Conservation (phyloP, 2,797 vertebrate genomes). For the Thaleichthys pacificus region DNA sequence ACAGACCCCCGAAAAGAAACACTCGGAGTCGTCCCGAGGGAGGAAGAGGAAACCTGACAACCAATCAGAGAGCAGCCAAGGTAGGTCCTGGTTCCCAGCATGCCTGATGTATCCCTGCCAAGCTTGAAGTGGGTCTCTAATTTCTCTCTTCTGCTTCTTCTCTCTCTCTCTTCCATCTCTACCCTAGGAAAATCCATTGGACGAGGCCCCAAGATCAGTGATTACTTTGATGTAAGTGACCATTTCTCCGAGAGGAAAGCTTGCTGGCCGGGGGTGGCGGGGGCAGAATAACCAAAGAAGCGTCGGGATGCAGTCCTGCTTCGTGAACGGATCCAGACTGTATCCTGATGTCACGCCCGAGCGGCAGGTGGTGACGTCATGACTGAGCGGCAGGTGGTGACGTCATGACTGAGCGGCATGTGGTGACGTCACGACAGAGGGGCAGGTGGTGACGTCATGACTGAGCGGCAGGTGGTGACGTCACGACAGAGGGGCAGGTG, state of each 20-base stretch:
- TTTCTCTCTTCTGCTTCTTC: conserved; percentile 28
- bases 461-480: too few species aligned
- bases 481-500: too few species aligned
- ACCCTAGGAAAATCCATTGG: conserved; percentile 86
- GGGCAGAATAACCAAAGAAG: background rate
- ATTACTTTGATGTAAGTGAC: conserved; percentile 96
- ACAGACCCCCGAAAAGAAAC: conserved; percentile 98
- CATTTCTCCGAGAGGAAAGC: background rate
- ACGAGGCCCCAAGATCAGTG: conserved; percentile 97
- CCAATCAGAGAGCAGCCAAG: conserved; percentile 98
- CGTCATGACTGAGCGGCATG: too few species aligned
- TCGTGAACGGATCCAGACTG: conserved; percentile 20
- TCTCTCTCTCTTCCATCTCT: conserved; percentile 27
- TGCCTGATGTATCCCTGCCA: conserved; percentile 3
- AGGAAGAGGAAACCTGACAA: conserved; percentile 97
- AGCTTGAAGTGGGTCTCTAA: background rate
- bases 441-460: too few species aligned
- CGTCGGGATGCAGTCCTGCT: conserved; percentile 7
- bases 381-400: too few species aligned
- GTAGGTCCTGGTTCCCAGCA: conserved; percentile 61
- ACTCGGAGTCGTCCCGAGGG: conserved; percentile 89
- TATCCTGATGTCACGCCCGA: too few species aligned
- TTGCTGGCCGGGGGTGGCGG: background rate
- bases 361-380: conserved; percentile 9
- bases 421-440: too few species aligned